Percentiles rank a stretch among this genome's conserved stretches.
These are phyloP conservation scores for Pundamilia nyererei DNA, from an alignment of 2,113 vertebrate species.

Conservation along the genomic window DNA sequence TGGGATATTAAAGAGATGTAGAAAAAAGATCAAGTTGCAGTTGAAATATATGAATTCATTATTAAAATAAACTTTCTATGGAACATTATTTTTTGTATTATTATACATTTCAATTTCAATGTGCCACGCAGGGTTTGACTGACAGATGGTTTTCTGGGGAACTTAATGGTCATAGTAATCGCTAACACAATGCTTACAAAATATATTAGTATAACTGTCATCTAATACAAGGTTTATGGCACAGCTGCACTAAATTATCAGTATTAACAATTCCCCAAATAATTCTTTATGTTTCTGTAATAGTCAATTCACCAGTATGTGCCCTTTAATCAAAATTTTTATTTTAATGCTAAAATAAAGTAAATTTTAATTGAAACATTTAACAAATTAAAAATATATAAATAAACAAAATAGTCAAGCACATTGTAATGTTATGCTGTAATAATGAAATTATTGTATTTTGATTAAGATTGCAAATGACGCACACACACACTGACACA, in stretches of 20 bases:
- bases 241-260: not conserved
- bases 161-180: not conserved
- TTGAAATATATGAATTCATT: not conserved
- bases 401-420: not conserved
- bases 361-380: not conserved
- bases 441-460: not conserved
- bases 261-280: not conserved
- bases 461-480: not conserved
- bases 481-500: not conserved
- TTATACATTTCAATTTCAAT: not conserved
- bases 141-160: not conserved
- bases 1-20: not conserved
- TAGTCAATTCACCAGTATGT: not conserved
- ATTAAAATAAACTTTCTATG: not conserved
- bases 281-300: not conserved
- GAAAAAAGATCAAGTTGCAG: not conserved
- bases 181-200: not conserved
- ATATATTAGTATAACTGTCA: not conserved
- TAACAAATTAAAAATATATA: not conserved
- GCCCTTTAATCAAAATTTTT: not conserved
- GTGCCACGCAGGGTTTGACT: not conserved
- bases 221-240: not conserved
- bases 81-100: not conserved
- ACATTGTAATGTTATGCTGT: not conserved
- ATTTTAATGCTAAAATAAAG: not conserved